These are phyloP conservation scores for Peromyscus californicus DNA, from an alignment of 2,113 vertebrate species.

Conservation along the genomic window DNA sequence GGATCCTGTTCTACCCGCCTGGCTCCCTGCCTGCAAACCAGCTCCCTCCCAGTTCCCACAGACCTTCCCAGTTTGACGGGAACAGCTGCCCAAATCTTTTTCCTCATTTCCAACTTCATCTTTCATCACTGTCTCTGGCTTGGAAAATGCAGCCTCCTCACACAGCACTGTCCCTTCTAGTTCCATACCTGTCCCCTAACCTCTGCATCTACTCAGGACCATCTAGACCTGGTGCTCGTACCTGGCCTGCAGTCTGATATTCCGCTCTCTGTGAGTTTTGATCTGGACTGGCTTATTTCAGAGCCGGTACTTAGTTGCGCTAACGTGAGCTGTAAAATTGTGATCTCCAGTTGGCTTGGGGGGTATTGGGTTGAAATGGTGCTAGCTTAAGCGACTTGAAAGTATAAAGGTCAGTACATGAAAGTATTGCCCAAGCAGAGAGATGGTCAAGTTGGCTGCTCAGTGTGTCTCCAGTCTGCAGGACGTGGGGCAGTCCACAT, in stretches of 20 bases:
- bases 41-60: neutral
- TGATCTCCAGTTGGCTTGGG: neutral
- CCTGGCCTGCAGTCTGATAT: neutral
- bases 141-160: neutral
- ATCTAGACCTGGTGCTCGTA: neutral
- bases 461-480: neutral
- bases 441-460: neutral
- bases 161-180: neutral
- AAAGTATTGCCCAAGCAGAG: neutral
- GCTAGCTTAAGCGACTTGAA: neutral
- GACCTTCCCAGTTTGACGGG: neutral
- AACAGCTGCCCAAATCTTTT: conserved; percentile 21
- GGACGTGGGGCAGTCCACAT: neutral
- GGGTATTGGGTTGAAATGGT: neutral
- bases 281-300: neutral
- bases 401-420: neutral
- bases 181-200: neutral
- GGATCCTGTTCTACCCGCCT: neutral
- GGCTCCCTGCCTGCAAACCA: neutral
- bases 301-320: neutral
- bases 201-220: neutral
- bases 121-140: conserved; percentile 35
- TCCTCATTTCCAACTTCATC: neutral
- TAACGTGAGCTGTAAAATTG: neutral
- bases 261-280: neutral